Conservation (phyloP, 2,888 invertebrate genomes). For the Pristionchus mayeri region DNA sequence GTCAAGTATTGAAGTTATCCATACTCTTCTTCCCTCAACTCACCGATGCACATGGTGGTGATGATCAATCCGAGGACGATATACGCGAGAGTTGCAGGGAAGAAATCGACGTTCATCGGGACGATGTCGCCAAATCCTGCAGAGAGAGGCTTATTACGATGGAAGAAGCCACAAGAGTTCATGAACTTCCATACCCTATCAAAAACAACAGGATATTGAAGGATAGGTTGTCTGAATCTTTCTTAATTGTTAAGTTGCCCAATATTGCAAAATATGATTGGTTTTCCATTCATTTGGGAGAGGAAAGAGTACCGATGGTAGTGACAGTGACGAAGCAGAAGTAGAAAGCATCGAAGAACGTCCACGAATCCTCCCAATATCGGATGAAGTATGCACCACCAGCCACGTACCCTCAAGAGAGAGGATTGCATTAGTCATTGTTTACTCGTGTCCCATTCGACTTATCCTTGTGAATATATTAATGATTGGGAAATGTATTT, state of each 20-base stretch:
- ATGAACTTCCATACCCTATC: too few relatives aligned
- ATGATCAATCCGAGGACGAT: constrained; percentile 76
- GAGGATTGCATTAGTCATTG: not conserved
- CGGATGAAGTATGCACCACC: constrained; percentile 76
- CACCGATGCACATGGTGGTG: constrained; percentile 76
- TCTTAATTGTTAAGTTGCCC: too few relatives aligned
- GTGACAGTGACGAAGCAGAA: constrained; percentile 77
- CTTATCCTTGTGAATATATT: not conserved
- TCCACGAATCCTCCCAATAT: constrained; percentile 75
- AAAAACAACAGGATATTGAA: too few relatives aligned
- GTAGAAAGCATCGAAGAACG: constrained; percentile 76
- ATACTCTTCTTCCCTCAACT: constrained; percentile 11
- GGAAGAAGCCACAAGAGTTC: too few relatives aligned
- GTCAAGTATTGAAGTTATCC: too few relatives aligned
- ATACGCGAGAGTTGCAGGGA: constrained; percentile 75
- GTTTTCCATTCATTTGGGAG: not conserved
- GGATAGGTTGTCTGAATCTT: too few relatives aligned
- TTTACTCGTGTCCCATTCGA: not conserved
- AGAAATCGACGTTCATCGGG: constrained; percentile 74
- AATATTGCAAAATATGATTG: too few relatives aligned
- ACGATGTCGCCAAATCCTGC: constrained; percentile 76
- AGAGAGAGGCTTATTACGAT: too few relatives aligned
- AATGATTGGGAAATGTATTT: not conserved
- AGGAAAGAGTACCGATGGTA: constrained; percentile 70
- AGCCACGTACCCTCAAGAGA: constrained; percentile 73